These are phyloP conservation scores for Callorhinus ursinus DNA, from an alignment of 2,113 vertebrate species.

Conservation along the genomic window DNA sequence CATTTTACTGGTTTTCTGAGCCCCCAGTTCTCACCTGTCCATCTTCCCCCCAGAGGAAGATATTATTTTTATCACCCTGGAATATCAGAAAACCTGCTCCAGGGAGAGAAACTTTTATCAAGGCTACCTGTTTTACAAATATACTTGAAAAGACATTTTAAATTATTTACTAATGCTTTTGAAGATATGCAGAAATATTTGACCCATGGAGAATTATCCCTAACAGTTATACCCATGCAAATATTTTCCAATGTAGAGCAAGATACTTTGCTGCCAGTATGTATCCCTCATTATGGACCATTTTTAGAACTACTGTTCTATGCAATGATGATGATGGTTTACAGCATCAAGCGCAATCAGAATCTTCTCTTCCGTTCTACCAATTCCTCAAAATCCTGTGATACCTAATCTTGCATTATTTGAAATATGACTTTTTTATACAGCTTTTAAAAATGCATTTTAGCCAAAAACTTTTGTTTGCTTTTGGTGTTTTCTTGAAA, in stretches of 20 bases:
- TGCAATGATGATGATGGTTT: background rate
- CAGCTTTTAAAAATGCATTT: background rate
- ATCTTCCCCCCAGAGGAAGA: background rate
- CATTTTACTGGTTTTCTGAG: background rate
- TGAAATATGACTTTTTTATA: background rate
- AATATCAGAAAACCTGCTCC: background rate
- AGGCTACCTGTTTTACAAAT: background rate
- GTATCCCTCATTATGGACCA: background rate
- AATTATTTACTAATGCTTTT: background rate
- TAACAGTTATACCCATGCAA: background rate
- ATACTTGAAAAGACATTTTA: background rate
- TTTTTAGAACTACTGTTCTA: background rate
- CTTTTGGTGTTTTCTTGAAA: background rate
- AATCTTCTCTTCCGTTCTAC: background rate
- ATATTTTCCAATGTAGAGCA: background rate
- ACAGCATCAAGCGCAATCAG: background rate
- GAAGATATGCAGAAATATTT: background rate
- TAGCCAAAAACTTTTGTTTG: background rate
- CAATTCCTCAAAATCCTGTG: background rate
- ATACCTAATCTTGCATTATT: background rate
- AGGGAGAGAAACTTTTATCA: background rate
- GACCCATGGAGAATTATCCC: background rate
- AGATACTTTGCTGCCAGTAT: background rate
- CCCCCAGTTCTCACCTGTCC: background rate
- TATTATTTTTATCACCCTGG: background rate